These are phyloP conservation scores for Phragmatobia fuliginosa DNA, from an alignment of 2,888 invertebrate genomes.

Conservation along the genomic window DNA sequence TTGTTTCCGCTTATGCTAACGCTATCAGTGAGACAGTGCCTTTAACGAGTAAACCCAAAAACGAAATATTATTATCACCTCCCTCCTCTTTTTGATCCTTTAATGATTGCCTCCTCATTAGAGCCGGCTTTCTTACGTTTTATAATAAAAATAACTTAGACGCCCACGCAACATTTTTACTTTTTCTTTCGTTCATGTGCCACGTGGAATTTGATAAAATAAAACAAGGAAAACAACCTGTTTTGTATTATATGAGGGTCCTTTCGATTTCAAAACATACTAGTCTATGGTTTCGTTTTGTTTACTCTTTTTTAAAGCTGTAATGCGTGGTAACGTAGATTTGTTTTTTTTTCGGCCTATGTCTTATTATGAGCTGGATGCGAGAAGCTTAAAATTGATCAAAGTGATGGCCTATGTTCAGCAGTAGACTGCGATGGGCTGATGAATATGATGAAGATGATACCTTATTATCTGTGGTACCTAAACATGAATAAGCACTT, in stretches of 20 bases:
- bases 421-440: no score
- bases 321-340: background rate
- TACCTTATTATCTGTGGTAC: no score
- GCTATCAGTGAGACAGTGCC: constrained; percentile 31
- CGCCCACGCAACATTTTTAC: constrained; percentile 21
- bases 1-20: constrained; percentile 6
- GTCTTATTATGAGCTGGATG: no score
- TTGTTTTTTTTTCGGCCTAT: background rate
- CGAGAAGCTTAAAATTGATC: no score
- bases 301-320: background rate
- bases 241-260: constrained; percentile 17
- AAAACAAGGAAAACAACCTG: constrained; percentile 12
- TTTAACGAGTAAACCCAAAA: constrained; percentile 52
- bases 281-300: background rate
- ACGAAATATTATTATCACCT: constrained; percentile 73
- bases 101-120: constrained; percentile 69
- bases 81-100: constrained; percentile 58
- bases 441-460: no score
- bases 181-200: constrained; percentile 29
- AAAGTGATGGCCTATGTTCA: no score
- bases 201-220: constrained; percentile 19
- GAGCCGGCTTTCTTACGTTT: constrained; percentile 42
- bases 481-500: no score
- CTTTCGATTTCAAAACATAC: constrained; percentile 8
- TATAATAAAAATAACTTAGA: constrained; percentile 46